phyloP scores from a whole-genome alignment of 2,797 vertebrate genomes.

The Takifugu ocellatus region DNA sequence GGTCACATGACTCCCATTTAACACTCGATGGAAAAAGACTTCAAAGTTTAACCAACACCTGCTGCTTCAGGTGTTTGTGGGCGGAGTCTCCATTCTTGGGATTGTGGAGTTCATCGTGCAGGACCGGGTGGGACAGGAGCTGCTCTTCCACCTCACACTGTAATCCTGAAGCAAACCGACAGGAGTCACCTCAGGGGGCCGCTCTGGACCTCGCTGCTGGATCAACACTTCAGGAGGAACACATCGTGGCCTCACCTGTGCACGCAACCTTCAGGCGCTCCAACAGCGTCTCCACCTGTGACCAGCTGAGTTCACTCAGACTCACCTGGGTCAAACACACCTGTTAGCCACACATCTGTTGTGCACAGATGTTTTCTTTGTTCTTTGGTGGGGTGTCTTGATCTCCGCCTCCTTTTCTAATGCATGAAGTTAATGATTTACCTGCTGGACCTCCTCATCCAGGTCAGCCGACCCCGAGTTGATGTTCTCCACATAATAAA shows the following conservation, averaged over 20 bases:
- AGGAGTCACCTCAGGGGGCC: too few relatives aligned
- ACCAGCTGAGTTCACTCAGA: slow-evolving; percentile 76
- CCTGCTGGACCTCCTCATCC: slow-evolving; percentile 68
- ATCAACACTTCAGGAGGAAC: too few relatives aligned
- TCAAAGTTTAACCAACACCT: slow-evolving; percentile 71
- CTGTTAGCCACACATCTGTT: not conserved
- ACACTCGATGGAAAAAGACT: too few relatives aligned
- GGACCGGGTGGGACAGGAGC: slow-evolving; percentile 79
- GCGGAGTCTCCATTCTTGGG: slow-evolving; percentile 90
- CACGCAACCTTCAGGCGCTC: slow-evolving; percentile 79
- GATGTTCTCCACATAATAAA: slow-evolving; percentile 87
- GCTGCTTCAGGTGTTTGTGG: slow-evolving; percentile 92
- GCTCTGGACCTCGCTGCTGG: too few relatives aligned
- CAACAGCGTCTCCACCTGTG: slow-evolving; percentile 80
- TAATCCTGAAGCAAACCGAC: slow-evolving; percentile 67
- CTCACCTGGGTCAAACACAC: slow-evolving; percentile 69
- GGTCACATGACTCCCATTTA: not conserved
- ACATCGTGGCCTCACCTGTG: slow-evolving; percentile 70
- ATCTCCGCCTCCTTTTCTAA: too few relatives aligned
- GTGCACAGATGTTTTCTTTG: not conserved
- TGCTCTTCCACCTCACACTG: slow-evolving; percentile 69
- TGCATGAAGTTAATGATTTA: slow-evolving; percentile 32
- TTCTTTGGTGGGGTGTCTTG: too few relatives aligned
- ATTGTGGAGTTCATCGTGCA: slow-evolving; percentile 82
- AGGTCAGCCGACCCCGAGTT: slow-evolving; percentile 80